phyloP scores from a whole-genome alignment of 2,113 vertebrate species.

The Oreochromis aureus region DNA sequence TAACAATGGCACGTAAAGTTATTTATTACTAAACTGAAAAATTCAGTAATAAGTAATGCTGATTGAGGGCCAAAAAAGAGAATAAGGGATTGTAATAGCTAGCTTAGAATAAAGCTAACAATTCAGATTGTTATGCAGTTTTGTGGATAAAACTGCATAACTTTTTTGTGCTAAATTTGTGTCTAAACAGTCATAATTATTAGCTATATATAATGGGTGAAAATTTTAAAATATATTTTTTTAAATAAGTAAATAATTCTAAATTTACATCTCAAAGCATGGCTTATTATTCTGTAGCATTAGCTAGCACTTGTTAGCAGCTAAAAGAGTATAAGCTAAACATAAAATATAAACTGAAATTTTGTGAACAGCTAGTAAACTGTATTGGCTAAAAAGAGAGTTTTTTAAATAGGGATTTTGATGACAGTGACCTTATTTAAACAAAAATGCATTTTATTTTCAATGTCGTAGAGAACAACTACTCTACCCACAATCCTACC shows the following conservation, averaged over 20 bases:
- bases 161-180: neutral
- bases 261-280: neutral
- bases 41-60: no score
- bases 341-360: neutral
- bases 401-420: neutral
- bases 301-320: neutral
- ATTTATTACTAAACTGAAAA: neutral
- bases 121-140: neutral
- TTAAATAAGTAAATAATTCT: rapidly evolving
- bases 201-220: neutral
- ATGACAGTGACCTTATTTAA: neutral
- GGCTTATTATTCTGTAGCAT: neutral
- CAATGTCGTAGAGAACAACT: neutral
- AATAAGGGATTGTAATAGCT: neutral
- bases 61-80: neutral
- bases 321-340: neutral
- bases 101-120: neutral
- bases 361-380: neutral
- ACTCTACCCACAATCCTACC: neutral
- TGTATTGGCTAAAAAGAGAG: neutral
- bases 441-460: neutral
- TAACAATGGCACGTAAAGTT: neutral
- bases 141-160: neutral
- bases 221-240: neutral
- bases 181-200: neutral